Conservation (phyloP, 1,140 invertebrate species). For the Spodoptera frugiperda region DNA sequence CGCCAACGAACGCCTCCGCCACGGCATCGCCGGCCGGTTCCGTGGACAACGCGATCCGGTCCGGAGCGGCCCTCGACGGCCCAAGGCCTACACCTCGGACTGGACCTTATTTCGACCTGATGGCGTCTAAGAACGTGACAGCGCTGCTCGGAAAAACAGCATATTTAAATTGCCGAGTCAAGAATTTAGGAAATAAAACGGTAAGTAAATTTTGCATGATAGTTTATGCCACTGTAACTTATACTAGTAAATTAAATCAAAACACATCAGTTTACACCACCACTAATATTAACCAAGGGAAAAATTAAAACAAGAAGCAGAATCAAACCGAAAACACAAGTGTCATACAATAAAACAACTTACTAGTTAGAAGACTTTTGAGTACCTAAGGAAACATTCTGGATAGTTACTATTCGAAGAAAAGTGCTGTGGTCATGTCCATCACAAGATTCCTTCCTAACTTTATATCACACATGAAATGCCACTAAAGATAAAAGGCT, state of each 20-base stretch:
- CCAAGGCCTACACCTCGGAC: conserved; percentile 73
- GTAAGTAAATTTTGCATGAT: conserved; percentile 86
- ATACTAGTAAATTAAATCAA: no score
- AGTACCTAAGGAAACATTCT: no score
- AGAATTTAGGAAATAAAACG: conserved; percentile 95
- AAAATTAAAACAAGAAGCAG: no score
- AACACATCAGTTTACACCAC: no score
- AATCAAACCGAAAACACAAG: no score
- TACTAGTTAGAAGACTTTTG: no score
- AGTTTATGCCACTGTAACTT: no score
- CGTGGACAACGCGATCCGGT: conserved; percentile 73
- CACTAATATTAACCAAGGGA: no score
- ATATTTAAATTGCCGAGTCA: conserved; percentile 93
- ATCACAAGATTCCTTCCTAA: conserved; percentile 29
- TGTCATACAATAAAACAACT: no score
- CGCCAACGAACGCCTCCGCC: conserved; percentile 69
- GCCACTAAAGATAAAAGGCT: conserved; percentile 49
- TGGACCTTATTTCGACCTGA: conserved; percentile 90
- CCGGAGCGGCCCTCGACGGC: conserved; percentile 58
- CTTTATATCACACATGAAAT: conserved; percentile 47
- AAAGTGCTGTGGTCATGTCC: not conserved
- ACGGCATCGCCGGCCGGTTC: conserved; percentile 70
- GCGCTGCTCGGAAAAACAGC: conserved; percentile 94
- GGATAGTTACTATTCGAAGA: no score
- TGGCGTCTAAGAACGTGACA: conserved; percentile 92